Evolutionary conservation across 1,140 invertebrate species (phyloP).

Genomic region (Delia radicum): DNA sequence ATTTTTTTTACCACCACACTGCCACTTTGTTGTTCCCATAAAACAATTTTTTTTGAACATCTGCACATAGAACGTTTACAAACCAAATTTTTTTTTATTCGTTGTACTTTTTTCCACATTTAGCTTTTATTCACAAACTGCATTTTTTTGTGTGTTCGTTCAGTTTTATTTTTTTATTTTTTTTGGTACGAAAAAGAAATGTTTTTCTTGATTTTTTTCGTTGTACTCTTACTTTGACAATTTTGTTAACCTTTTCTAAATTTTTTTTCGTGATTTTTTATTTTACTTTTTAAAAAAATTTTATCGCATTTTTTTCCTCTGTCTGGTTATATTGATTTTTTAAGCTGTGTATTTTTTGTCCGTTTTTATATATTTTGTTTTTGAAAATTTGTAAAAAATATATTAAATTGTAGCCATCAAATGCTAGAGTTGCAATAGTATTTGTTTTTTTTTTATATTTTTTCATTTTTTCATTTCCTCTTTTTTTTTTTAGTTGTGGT

Average conservation of each 20-base stretch:
- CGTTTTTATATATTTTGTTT: not conserved
- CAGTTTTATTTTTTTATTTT: not conserved
- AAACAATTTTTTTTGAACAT: not conserved
- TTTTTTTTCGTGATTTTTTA: not conserved
- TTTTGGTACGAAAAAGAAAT: not conserved
- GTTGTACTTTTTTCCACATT: not conserved
- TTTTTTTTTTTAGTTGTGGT: not conserved
- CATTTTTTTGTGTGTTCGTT: not conserved
- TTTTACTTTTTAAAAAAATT: not conserved
- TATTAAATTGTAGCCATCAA: not conserved
- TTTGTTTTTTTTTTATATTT: not conserved
- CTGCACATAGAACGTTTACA: not conserved
- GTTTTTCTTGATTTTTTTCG: conserved; percentile 5
- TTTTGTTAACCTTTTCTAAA: conserved; percentile 1
- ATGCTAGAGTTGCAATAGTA: conserved; percentile 4
- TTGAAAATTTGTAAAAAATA: not conserved
- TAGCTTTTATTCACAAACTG: not conserved
- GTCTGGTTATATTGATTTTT: conserved; percentile 21
- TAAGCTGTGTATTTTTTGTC: conserved; percentile 11
- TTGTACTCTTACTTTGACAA: not conserved
- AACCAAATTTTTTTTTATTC: not conserved
- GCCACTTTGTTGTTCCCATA: not conserved
- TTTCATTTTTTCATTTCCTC: not conserved
- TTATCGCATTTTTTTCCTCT: not conserved
- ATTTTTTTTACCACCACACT: not conserved